Conservation (phyloP, 1,140 invertebrate genomes). For the Tetraneura akinire region DNA sequence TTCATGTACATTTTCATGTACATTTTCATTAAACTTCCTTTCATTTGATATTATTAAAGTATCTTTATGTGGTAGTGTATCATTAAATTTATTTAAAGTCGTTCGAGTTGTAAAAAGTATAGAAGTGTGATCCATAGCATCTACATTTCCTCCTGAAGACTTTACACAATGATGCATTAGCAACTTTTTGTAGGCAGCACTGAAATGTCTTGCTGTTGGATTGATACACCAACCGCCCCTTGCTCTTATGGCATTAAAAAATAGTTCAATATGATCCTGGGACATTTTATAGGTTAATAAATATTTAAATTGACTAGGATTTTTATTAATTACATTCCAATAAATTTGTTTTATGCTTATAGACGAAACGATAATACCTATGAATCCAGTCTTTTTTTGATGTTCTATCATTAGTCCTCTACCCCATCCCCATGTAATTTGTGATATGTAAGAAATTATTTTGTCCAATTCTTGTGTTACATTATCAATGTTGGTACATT, state of each 20-base stretch:
- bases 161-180: neutral
- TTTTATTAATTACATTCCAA: too few relatives aligned
- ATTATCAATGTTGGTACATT: neutral
- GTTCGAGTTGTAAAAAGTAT: neutral
- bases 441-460: too few relatives aligned
- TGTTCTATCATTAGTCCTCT: too few relatives aligned
- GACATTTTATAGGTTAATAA: neutral
- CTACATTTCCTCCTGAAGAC: neutral
- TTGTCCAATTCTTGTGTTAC: neutral
- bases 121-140: neutral
- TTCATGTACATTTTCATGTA: too few relatives aligned
- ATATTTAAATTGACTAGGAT: too few relatives aligned
- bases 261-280: neutral
- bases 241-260: neutral
- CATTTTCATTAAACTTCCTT: neutral
- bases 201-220: constrained; percentile 6
- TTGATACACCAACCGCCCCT: neutral
- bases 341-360: too few relatives aligned
- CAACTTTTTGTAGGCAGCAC: neutral
- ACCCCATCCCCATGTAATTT: too few relatives aligned
- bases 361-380: too few relatives aligned
- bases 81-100: neutral
- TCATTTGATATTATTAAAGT: neutral
- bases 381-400: too few relatives aligned
- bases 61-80: neutral